Percentiles rank a stretch among this genome's conserved stretches.
phyloP scores from a whole-genome alignment of 2,797 vertebrate genomes.

The Sebastes flavidus region DNA sequence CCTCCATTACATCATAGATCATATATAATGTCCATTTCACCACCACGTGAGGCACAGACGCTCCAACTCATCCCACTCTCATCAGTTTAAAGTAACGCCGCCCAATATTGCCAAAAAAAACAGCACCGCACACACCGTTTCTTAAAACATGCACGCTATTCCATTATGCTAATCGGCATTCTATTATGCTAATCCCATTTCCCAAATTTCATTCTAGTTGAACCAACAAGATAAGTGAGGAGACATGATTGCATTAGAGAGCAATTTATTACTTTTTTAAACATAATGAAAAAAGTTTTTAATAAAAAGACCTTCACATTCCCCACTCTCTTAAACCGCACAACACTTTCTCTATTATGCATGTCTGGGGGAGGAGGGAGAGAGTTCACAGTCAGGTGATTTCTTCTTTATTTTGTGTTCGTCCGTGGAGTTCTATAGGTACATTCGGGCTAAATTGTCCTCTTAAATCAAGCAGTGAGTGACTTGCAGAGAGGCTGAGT shows the following conservation, averaged over 20 bases:
- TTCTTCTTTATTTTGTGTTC: not conserved
- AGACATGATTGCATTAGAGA: constrained; percentile 34
- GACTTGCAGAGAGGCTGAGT: not conserved
- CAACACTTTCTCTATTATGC: not conserved
- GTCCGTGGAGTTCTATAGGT: not conserved
- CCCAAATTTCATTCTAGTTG: constrained; percentile 38
- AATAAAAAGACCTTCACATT: constrained; percentile 1
- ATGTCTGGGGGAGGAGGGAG: not conserved
- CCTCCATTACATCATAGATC: not conserved
- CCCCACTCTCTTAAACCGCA: not conserved
- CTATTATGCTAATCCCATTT: constrained; percentile 51
- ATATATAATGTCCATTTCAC: not conserved
- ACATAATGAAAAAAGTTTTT: constrained; percentile 4
- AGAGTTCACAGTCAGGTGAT: not conserved
- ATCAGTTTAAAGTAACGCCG: not conserved
- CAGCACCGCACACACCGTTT: not conserved
- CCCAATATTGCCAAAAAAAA: not conserved
- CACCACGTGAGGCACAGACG: fast-evolving
- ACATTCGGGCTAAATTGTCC: constrained; percentile 20
- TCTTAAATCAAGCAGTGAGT: constrained; percentile 23
- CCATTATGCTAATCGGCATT: constrained; percentile 34
- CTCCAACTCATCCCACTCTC: not conserved
- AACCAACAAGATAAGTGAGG: constrained; percentile 41
- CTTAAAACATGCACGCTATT: constrained; percentile 17
- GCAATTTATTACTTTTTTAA: constrained; percentile 22